phyloP scores from a whole-genome alignment of 1,140 invertebrate species.

The Zaprionus africanus region DNA sequence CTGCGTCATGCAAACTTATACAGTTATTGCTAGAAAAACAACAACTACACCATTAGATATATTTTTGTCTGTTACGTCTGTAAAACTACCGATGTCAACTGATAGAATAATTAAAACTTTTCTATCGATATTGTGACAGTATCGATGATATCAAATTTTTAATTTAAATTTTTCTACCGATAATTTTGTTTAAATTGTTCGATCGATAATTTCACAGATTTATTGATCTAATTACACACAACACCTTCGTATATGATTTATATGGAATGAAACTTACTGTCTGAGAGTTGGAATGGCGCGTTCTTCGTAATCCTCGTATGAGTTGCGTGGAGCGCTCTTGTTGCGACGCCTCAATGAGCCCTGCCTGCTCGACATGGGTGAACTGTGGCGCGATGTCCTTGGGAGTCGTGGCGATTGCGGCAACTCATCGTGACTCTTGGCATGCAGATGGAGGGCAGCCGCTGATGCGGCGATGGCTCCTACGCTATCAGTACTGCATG shows the following conservation, averaged over 20 bases:
- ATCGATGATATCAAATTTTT: neutral
- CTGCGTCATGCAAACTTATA: slow-evolving; percentile 37
- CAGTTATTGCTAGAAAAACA: slow-evolving; percentile 10
- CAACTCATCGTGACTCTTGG: slow-evolving; percentile 80
- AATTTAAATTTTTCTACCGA: neutral
- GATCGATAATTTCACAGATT: neutral
- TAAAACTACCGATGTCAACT: neutral
- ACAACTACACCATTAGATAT: neutral
- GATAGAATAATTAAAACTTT: neutral
- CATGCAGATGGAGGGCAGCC: slow-evolving; percentile 57
- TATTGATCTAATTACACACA: neutral
- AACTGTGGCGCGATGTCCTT: slow-evolving; percentile 70
- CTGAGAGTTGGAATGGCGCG: slow-evolving; percentile 91
- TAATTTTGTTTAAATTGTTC: neutral
- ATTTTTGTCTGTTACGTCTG: neutral
- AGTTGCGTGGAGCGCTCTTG: slow-evolving; percentile 90
- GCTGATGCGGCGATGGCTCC: slow-evolving; percentile 9
- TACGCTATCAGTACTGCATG: slow-evolving; percentile 41
- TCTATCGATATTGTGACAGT: neutral
- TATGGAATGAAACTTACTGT: slow-evolving; percentile 87
- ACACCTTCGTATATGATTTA: neutral
- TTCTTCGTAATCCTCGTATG: slow-evolving; percentile 94
- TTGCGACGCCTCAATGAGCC: slow-evolving; percentile 89
- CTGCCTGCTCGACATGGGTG: slow-evolving; percentile 85
- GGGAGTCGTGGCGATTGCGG: slow-evolving; percentile 80